Evolutionary conservation across 2,113 vertebrate genomes (phyloP).

Genomic region (Heterotilapia buettikoferi): DNA sequence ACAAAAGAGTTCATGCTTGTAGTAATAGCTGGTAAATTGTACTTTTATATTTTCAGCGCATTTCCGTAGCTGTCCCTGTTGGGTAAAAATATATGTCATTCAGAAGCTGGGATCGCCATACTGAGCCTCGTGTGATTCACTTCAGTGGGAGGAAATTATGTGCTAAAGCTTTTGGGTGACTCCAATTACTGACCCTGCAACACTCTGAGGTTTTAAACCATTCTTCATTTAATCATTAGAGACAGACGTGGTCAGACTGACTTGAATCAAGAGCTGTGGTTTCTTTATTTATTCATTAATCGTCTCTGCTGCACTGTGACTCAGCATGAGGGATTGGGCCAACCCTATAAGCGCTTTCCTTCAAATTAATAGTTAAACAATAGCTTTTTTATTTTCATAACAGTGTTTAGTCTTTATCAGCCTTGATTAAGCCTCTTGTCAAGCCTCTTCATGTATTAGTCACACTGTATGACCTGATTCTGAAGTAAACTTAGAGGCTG

Average conservation of each 20-base stretch:
- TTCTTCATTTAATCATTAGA: not conserved
- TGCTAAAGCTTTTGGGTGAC: not conserved
- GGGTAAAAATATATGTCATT: not conserved
- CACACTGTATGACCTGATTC: not conserved
- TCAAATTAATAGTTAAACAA: not conserved
- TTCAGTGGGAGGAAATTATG: conserved; percentile 5
- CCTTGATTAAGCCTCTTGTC: not conserved
- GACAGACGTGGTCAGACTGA: not conserved
- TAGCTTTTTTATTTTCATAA: not conserved
- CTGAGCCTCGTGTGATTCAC: conserved; percentile 28
- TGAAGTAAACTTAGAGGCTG: not conserved
- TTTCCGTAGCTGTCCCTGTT: not conserved
- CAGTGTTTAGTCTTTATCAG: not conserved
- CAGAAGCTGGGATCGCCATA: not conserved
- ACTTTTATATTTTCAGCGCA: not conserved
- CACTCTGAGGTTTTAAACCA: not conserved
- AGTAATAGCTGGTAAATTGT: not conserved
- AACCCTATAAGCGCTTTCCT: not conserved
- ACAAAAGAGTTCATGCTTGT: not conserved
- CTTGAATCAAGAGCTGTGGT: not conserved
- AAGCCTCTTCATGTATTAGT: no score
- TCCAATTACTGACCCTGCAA: not conserved
- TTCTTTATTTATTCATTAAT: not conserved
- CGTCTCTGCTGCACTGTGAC: not conserved
- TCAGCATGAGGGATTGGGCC: not conserved